Evolutionary conservation across 2,888 invertebrate species (phyloP).

Genomic region (Lasioglossum villosulum): DNA sequence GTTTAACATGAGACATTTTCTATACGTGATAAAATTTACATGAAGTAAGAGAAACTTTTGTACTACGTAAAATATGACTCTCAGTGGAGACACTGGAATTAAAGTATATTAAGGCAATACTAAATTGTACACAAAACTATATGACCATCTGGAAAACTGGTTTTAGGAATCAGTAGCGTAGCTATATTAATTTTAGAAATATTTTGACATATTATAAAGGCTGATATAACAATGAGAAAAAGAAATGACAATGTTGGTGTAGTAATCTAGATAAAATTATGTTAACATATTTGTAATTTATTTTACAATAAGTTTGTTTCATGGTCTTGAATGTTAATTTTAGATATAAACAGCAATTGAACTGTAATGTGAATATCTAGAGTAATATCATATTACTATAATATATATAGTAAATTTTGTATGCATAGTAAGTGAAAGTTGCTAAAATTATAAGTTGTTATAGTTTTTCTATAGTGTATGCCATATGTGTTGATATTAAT

Average conservation of each 20-base stretch:
- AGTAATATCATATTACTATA: slow-evolving; percentile 80
- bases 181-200: slow-evolving; percentile 52
- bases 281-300: slow-evolving; percentile 23
- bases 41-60: slow-evolving; percentile 20
- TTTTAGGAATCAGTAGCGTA: slow-evolving; percentile 51
- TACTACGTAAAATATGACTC: slow-evolving; percentile 22
- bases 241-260: slow-evolving; percentile 15
- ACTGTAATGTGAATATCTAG: slow-evolving; percentile 81
- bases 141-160: slow-evolving; percentile 29
- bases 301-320: neutral
- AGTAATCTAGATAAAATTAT: slow-evolving; percentile 12
- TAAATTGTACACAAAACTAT: slow-evolving; percentile 32
- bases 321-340: slow-evolving; percentile 6
- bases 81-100: slow-evolving; percentile 27
- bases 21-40: slow-evolving; percentile 20
- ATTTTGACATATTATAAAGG: slow-evolving; percentile 58
- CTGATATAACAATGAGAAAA: slow-evolving; percentile 52
- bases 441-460: slow-evolving; percentile 56
- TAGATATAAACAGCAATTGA: slow-evolving; percentile 70
- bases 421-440: slow-evolving; percentile 81
- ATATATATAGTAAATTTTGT: slow-evolving; percentile 80
- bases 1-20: slow-evolving; percentile 24
- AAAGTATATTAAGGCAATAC: slow-evolving; percentile 41
- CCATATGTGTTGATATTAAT: slow-evolving; percentile 17
- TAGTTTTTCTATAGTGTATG: slow-evolving; percentile 26